These are phyloP conservation scores for Smittia sp. DNA, from an alignment of 2,888 invertebrate species.

Conservation along the genomic window DNA sequence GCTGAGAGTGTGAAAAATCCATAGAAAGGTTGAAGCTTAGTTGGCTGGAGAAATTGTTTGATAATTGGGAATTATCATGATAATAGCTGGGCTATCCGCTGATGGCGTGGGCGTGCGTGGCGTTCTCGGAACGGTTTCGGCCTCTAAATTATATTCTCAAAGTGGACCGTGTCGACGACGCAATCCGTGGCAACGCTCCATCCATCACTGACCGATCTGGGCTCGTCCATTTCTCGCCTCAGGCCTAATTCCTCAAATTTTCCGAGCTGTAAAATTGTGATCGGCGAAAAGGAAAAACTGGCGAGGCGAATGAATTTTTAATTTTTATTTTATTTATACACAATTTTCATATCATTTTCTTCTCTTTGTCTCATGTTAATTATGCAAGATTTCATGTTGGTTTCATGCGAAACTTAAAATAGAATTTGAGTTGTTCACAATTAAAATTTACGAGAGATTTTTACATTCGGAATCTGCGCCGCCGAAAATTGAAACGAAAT, in stretches of 20 bases:
- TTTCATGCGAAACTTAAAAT: constrained; percentile 9
- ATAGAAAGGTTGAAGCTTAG: no score
- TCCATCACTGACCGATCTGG: background rate
- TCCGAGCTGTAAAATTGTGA: no score
- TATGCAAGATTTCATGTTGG: constrained; percentile 30
- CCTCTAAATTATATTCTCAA: background rate
- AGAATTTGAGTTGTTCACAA: background rate
- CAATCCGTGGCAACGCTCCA: background rate
- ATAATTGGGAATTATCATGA: background rate
- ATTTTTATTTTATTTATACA: constrained; percentile 39
- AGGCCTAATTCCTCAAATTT: no score
- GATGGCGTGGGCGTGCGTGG: background rate
- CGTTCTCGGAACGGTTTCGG: background rate
- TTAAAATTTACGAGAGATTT: background rate
- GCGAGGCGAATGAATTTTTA: constrained; percentile 16
- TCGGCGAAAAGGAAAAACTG: background rate
- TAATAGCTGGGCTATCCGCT: background rate
- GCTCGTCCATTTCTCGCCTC: background rate
- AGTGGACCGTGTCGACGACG: background rate
- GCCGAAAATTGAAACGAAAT: no score
- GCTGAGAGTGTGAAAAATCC: background rate
- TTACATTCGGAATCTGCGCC: no score
- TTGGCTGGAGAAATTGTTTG: no score
- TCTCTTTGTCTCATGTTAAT: constrained; percentile 36
- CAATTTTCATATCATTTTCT: constrained; percentile 35